phyloP scores from a whole-genome alignment of 92 coral and sea anemone genomes.

The Epizoanthus rinbou region DNA sequence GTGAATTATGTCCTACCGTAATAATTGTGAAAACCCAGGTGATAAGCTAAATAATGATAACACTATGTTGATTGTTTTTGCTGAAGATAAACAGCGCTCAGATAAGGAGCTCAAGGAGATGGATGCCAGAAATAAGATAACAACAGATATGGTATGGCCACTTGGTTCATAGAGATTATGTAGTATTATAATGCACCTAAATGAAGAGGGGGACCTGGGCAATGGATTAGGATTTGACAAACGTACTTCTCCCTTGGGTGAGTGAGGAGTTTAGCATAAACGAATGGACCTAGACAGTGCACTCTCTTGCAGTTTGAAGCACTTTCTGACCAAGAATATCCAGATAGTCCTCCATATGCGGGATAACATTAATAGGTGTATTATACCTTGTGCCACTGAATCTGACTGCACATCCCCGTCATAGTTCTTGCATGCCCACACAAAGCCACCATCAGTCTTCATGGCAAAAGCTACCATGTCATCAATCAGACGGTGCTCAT shows the following conservation, averaged over 20 bases:
- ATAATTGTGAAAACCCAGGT: not conserved
- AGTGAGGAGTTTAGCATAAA: too few relatives aligned
- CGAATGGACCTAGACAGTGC: too few relatives aligned
- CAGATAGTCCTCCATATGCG: too few relatives aligned
- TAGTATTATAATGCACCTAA: too few relatives aligned
- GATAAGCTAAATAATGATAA: not conserved
- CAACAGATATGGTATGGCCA: conserved; percentile 80
- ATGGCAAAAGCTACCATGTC: conserved; percentile 99
- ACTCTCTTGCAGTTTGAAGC: too few relatives aligned
- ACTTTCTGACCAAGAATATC: too few relatives aligned
- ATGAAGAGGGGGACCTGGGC: too few relatives aligned
- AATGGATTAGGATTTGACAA: too few relatives aligned
- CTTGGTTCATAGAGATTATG: too few relatives aligned
- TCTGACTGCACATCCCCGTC: conserved; percentile 99
- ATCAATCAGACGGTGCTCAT: conserved; percentile 96
- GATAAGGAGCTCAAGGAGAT: conserved; percentile 86
- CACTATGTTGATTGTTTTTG: not conserved
- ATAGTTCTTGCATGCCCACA: conserved; percentile 99
- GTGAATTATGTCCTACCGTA: too few relatives aligned
- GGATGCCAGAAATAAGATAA: conserved; percentile 91
- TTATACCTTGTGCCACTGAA: conserved; percentile 93
- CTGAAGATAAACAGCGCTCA: conserved; percentile 69
- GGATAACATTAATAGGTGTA: too few relatives aligned
- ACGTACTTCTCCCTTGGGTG: too few relatives aligned
- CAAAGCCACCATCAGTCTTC: conserved; percentile 96